phyloP scores from a whole-genome alignment of 1,140 invertebrate genomes.

The Polypedilum vanderplanki region DNA sequence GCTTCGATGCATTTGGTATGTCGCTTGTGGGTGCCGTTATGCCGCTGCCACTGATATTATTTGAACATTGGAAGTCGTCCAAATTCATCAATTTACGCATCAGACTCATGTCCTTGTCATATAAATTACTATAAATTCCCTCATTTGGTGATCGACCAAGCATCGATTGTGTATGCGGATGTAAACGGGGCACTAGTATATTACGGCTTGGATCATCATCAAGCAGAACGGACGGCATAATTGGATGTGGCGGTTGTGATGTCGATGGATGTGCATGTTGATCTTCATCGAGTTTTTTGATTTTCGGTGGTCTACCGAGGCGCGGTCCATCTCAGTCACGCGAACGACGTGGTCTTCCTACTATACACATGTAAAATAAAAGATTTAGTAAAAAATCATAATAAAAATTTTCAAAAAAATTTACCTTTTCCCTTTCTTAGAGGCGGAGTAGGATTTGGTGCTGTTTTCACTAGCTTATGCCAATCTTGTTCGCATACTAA shows the following conservation, averaged over 20 bases:
- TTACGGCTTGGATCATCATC: constrained; percentile 21
- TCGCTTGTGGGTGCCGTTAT: not conserved
- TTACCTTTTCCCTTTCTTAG: constrained; percentile 67
- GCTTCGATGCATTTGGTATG: constrained; percentile 24
- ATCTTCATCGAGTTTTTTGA: constrained; percentile 14
- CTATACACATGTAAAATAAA: constrained; percentile 26
- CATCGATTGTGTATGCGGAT: constrained; percentile 23
- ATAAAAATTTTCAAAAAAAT: not conserved
- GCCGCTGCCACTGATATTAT: not conserved
- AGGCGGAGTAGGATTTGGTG: constrained; percentile 53
- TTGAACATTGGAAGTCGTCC: constrained; percentile 7
- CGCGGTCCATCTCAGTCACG: constrained; percentile 38
- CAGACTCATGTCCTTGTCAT: constrained; percentile 21
- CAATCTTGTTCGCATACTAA: constrained; percentile 88
- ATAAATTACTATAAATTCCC: not conserved
- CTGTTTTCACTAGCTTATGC: constrained; percentile 78
- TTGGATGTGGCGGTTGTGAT: constrained; percentile 7
- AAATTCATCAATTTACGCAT: constrained; percentile 26
- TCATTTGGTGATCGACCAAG: not conserved
- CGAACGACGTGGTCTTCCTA: constrained; percentile 41
- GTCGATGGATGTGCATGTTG: not conserved
- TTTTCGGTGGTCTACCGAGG: constrained; percentile 25
- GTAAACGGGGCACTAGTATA: not conserved
- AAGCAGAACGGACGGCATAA: not conserved
- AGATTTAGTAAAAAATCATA: not conserved